Evolutionary conservation across 2,888 invertebrate genomes (phyloP).

Genomic region (Leptopilina myrica): DNA sequence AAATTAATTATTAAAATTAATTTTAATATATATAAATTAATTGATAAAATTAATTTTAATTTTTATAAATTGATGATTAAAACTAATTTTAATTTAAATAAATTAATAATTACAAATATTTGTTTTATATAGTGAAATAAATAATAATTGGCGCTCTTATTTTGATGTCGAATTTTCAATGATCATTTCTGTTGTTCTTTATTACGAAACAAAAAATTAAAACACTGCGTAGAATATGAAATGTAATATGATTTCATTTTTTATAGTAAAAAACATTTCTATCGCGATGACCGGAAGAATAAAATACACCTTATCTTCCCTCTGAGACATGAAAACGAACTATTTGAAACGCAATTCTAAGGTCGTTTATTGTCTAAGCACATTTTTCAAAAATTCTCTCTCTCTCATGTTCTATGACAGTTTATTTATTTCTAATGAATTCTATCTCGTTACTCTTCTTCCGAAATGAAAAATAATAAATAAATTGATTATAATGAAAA

Average conservation of each 20-base stretch:
- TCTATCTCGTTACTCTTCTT: neutral
- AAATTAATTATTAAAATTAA: too few species aligned
- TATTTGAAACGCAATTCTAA: conserved; percentile 12
- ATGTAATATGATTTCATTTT: neutral
- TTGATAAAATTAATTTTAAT: too few species aligned
- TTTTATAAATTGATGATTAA: too few species aligned
- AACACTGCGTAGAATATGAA: neutral
- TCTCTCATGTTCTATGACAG: neutral
- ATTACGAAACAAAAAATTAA: neutral
- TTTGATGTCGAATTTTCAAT: too few species aligned
- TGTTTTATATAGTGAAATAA: too few species aligned
- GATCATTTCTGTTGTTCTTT: neutral
- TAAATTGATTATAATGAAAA: neutral
- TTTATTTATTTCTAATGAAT: neutral
- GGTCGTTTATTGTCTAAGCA: neutral
- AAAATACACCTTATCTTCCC: conserved; percentile 16
- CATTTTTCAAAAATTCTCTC: neutral
- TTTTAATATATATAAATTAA: too few species aligned
- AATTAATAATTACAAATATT: too few species aligned
- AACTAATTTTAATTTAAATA: too few species aligned
- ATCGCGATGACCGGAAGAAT: conserved; percentile 26
- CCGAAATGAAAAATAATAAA: neutral
- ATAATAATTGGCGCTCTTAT: too few species aligned
- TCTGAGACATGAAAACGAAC: conserved; percentile 10
- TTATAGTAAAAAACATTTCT: neutral